Evolutionary conservation across 2,888 invertebrate species (phyloP), one percentile per base, ranked within the genome.

Genomic region (Ornithoptera priamus): DNA sequence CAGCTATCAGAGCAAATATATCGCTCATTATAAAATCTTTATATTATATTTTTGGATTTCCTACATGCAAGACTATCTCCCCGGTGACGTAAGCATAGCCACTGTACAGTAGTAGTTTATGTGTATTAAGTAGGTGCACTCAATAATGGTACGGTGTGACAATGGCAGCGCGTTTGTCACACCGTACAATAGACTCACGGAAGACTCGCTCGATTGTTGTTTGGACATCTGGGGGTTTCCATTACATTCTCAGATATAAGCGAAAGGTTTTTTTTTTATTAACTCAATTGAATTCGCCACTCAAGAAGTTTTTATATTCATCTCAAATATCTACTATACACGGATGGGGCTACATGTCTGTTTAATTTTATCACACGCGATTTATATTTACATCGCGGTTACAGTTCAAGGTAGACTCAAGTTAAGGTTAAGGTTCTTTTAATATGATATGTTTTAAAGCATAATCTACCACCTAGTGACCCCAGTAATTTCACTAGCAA

Each of bases 141-240:
- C 84, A 84, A 90, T 89, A 89, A 89, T 85, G 81, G 86, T 78
- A 78, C 73, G 74, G 76, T 77, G 71, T 75, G 73, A 91, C 90
- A 92, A 91, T 87, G 75, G 89, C 71, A 70, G 75, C 74, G 76
- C 87, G 87, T 87, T 88, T 85, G 84, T 87, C 88, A 84, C 76
- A 71, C 74, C 65, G 77, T 79, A 89, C 89, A 91, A 90, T 82
- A 78, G 81, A 68, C 74, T 73, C 74, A 78, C 77, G 77, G 77
- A 74, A 77, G 76, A 82, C 79, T 81, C 80, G 76, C 76, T 75
- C 88, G 80, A 82, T 87, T 87, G 84, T 86, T 89, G 87, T 90
- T 88, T 88, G 83, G 89, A 90, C 92, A 92, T 92, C 89, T 92
- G 91, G 90, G 39, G 89, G 85, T 85, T 83, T 81, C 81, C 78